These are phyloP conservation scores for Monodelphis domestica DNA, from an alignment of 2,797 vertebrate genomes.

Conservation along the genomic window DNA sequence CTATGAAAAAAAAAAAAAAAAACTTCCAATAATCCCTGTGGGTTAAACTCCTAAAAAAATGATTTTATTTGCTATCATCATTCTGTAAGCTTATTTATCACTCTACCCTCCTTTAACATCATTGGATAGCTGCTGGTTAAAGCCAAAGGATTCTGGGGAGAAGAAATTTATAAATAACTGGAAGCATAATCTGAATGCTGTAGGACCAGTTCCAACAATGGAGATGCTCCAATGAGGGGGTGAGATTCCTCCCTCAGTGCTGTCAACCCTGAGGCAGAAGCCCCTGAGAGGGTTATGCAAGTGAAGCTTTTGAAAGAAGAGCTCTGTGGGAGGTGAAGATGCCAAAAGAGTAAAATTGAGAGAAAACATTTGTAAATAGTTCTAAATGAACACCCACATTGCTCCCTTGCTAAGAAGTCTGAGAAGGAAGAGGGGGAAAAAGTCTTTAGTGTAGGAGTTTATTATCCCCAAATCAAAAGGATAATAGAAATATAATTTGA, in stretches of 20 bases:
- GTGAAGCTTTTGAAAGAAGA: background rate
- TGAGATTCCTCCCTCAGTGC: background rate
- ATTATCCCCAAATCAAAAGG: background rate
- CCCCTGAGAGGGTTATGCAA: background rate
- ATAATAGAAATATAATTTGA: background rate
- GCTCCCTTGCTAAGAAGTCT: background rate
- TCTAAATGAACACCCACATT: background rate
- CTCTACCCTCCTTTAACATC: background rate
- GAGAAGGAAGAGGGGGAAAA: constrained; percentile 4
- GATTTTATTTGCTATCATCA: background rate
- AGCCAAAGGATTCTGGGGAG: background rate
- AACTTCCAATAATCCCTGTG: background rate
- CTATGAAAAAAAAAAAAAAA: background rate
- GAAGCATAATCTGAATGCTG: background rate
- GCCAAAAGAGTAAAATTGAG: background rate
- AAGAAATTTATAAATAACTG: background rate
- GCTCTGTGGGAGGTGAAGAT: background rate
- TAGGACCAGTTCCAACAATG: background rate
- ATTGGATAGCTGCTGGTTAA: background rate
- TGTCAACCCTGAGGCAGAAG: background rate
- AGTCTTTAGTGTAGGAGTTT: background rate
- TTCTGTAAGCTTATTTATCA: constrained; percentile 8
- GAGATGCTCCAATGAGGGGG: no score
- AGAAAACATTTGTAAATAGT: background rate
- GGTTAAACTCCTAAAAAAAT: background rate